Base-by-base conservation (phyloP, 2,113 vertebrate species). In the Campylorhamphus procurvoides region DNA sequence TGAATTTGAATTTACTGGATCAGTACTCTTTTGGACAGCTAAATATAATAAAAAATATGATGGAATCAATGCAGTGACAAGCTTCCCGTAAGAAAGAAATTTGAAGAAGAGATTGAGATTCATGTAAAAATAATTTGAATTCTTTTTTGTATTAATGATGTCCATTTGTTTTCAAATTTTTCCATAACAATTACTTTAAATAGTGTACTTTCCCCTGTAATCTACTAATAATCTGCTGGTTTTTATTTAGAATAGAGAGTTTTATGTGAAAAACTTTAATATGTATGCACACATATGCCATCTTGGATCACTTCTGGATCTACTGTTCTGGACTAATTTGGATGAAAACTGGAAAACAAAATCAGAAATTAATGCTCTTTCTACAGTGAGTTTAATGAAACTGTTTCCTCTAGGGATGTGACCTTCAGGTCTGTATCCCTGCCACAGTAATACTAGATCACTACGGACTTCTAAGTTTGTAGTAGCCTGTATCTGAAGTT, bases 1-100 rank as follows among this genome's bases (percentile, higher is more conserved):
- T 90, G 94, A 95, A 97, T 93, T 90, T 88, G 76, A 76, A 92
- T 95, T 96, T 97, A 92, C 92, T 28, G 75, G 82, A 92, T 92
- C 88, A 83, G 88, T 94, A 62, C 37, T 79, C 50, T 80, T 85
- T 83, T 53, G 72, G 75, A 53, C 76, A 85, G 46, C 53, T n/a
- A 53, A 33, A 72, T 59, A 33, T 31, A 84, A 86, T 69, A 39
- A 52, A 68, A 77, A 93, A 37, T 88, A 56, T 16, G 4, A 71
- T 68, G 31, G 33, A 31, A 85, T 79, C 74, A 85, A 18, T 59
- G 28, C 71, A 85, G 28, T 66, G 35, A 50, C 49, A 89, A 76
- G 39, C 53, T 96, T 96, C 78, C 89, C 1, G 7, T 87, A 95
- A 94, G 62, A 87, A 82, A 47, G 50, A 85, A 73, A 76, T 88